Evolutionary conservation across 2,888 invertebrate genomes (phyloP).

Genomic region (Globia sparganii): DNA sequence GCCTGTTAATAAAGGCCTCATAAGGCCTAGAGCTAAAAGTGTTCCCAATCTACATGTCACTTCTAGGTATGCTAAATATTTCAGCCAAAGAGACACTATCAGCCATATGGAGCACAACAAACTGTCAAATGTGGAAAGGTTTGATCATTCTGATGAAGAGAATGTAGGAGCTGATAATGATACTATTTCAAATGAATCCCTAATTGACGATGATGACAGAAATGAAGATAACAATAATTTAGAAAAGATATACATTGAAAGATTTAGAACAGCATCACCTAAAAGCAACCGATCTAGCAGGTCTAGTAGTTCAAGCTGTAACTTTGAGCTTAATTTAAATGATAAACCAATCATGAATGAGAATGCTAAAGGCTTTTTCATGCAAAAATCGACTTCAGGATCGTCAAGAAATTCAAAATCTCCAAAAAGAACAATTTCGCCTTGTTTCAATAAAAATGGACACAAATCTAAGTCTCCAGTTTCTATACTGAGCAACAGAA

Average conservation of each 20-base stretch:
- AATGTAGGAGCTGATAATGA: conserved; percentile 60
- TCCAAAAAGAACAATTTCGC: conserved; percentile 68
- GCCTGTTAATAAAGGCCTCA: conserved; percentile 63
- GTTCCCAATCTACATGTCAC: conserved; percentile 88
- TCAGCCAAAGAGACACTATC: conserved; percentile 84
- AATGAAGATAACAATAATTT: conserved; percentile 81
- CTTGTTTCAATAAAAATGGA: conserved; percentile 60
- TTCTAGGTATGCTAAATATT: conserved; percentile 88
- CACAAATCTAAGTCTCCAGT: conserved; percentile 75
- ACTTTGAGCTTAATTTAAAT: conserved; percentile 61
- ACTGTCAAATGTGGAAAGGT: conserved; percentile 65
- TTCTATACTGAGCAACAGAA: conserved; percentile 71
- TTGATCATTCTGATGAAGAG: conserved; percentile 56
- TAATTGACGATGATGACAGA: conserved; percentile 68
- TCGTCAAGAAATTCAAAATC: conserved; percentile 73
- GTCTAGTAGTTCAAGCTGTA: conserved; percentile 59
- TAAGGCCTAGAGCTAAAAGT: conserved; percentile 86
- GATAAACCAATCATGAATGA: conserved; percentile 63
- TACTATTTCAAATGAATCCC: conserved; percentile 67
- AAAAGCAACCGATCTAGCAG: conserved; percentile 72
- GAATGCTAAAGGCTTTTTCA: conserved; percentile 77
- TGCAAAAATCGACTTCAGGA: conserved; percentile 74
- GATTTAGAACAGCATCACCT: conserved; percentile 80
- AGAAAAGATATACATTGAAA: conserved; percentile 84
- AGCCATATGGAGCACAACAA: conserved; percentile 79